Conservation (phyloP, 2,888 invertebrate genomes). For the Nomada ruficornis region DNA sequence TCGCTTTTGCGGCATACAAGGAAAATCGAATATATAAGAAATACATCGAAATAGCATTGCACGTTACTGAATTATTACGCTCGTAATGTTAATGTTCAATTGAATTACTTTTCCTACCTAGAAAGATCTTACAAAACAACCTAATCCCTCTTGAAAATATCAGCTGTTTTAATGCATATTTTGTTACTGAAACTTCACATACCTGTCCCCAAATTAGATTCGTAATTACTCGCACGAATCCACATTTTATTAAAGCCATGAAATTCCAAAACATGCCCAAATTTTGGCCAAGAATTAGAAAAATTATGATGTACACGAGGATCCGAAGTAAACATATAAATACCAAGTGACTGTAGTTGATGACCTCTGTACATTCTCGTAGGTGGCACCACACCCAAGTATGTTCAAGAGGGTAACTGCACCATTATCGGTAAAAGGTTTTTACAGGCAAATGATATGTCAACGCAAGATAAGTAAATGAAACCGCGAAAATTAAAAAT, state of each 20-base stretch:
- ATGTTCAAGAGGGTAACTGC: slow-evolving; percentile 36
- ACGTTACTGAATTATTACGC: neutral
- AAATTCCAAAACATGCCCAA: slow-evolving; percentile 75
- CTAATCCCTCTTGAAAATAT: neutral
- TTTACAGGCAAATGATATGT: slow-evolving; percentile 1
- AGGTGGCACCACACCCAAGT: slow-evolving; percentile 70
- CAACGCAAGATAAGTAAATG: neutral
- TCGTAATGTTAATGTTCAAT: neutral
- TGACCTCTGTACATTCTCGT: slow-evolving; percentile 62
- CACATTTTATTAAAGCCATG: slow-evolving; percentile 64
- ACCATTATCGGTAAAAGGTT: slow-evolving; percentile 56
- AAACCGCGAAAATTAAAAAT: slow-evolving; percentile 46
- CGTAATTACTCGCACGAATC: slow-evolving; percentile 64
- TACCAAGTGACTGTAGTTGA: slow-evolving; percentile 62
- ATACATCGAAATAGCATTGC: neutral
- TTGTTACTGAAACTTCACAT: slow-evolving; percentile 51
- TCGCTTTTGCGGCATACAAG: slow-evolving; percentile 7
- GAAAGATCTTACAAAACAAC: neutral
- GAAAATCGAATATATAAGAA: neutral
- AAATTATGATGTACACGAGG: slow-evolving; percentile 31
- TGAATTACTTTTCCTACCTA: no score
- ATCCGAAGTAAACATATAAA: slow-evolving; percentile 48
- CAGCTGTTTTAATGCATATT: neutral
- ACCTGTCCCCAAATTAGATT: slow-evolving; percentile 67
- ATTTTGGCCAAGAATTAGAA: neutral